These are phyloP conservation scores for Alauda arvensis DNA, from an alignment of 2,797 vertebrate species.

Conservation along the genomic window DNA sequence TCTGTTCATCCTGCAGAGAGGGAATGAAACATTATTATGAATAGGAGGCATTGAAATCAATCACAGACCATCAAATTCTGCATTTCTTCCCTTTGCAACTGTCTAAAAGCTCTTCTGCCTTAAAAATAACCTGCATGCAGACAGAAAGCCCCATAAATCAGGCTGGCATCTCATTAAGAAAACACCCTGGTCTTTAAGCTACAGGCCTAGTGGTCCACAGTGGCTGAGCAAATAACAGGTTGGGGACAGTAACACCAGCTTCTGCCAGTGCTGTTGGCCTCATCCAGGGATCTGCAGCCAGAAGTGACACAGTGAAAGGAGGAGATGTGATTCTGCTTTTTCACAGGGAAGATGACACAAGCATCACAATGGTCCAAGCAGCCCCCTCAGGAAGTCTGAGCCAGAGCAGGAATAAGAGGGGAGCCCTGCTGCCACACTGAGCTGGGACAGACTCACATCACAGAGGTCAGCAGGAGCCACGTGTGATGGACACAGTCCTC, in stretches of 20 bases:
- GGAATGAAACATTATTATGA: not conserved
- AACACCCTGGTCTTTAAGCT: not conserved
- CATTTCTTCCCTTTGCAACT: not conserved
- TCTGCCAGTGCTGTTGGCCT: not conserved
- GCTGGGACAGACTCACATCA: not conserved
- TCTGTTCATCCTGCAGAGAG: slow-evolving; percentile 82
- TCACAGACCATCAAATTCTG: not conserved
- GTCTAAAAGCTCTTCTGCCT: slow-evolving; percentile 18
- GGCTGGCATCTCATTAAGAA: not conserved
- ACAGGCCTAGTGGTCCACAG: not conserved
- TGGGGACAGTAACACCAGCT: not conserved
- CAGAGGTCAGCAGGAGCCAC: not conserved
- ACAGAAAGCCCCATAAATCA: not conserved
- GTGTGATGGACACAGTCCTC: not conserved
- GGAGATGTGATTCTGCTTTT: not conserved
- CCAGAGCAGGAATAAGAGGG: not conserved
- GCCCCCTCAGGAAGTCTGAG: not conserved
- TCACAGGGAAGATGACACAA: not conserved
- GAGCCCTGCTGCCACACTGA: rapidly evolving
- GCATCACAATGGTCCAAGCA: not conserved
- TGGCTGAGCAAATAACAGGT: not conserved
- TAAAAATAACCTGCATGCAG: slow-evolving; percentile 22
- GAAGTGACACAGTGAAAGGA: not conserved
- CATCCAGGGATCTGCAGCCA: not conserved
- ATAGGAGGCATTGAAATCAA: not conserved